Evolutionary conservation across 1,140 invertebrate species (phyloP).

Genomic region (Diachasma alloeum): DNA sequence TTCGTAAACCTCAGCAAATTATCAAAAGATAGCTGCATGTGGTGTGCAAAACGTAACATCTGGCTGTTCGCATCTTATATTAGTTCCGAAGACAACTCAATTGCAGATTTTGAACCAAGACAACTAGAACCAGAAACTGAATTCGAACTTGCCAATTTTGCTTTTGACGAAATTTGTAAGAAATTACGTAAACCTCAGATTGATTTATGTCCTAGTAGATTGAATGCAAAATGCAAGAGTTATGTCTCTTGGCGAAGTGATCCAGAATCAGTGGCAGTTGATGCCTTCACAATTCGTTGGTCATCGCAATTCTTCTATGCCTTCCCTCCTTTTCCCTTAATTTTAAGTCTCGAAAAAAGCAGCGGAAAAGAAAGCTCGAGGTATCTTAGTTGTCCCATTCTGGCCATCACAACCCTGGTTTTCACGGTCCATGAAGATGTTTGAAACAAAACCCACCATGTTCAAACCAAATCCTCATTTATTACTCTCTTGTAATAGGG

Average conservation of each 20-base stretch:
- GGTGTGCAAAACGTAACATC: constrained; percentile 12
- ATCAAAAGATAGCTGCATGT: constrained; percentile 14
- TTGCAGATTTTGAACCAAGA: constrained; percentile 40
- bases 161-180: constrained; percentile 16
- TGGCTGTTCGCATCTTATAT: constrained; percentile 33
- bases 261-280: constrained; percentile 25
- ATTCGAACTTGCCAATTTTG: neutral
- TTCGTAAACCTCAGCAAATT: neutral
- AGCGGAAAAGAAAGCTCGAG: too few species aligned
- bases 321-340: constrained; percentile 44
- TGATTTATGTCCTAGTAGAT: constrained; percentile 40
- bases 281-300: constrained; percentile 45
- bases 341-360: too few species aligned
- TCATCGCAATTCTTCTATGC: constrained; percentile 42
- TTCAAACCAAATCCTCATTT: too few species aligned
- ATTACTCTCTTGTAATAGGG: too few species aligned
- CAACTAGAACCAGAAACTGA: constrained; percentile 6
- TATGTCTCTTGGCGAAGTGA: constrained; percentile 32
- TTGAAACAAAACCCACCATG: too few species aligned
- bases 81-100: constrained; percentile 32
- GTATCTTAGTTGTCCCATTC: too few species aligned
- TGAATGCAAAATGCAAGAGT: constrained; percentile 34
- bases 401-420: too few species aligned
- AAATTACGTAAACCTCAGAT: constrained; percentile 33
- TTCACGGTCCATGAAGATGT: too few species aligned